Percentiles rank a stretch among this genome's conserved stretches.
phyloP scores from a whole-genome alignment of 1,140 invertebrate genomes.

The Cyclargus thomasi region DNA sequence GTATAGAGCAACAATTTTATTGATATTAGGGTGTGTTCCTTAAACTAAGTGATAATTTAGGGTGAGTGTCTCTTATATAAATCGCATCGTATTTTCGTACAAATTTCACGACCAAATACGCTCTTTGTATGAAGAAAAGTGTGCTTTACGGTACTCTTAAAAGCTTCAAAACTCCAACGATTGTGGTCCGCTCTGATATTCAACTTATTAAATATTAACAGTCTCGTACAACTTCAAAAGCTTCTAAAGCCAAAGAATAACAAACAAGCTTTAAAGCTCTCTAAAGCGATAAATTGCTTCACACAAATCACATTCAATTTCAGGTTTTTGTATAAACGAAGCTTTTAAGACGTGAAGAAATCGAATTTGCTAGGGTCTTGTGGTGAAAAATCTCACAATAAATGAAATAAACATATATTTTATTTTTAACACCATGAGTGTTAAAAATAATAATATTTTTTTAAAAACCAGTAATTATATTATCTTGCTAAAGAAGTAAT shows the following conservation, averaged over 20 bases:
- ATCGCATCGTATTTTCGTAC: too few species aligned
- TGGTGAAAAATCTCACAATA: too few species aligned
- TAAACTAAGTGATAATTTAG: too few species aligned
- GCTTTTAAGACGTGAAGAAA: background rate
- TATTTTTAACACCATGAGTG: too few species aligned
- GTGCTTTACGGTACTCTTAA: background rate
- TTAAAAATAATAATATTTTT: too few species aligned
- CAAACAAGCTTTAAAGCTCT: conserved; percentile 5
- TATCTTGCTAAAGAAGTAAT: too few species aligned
- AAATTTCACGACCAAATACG: too few species aligned
- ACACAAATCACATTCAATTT: conserved; percentile 3
- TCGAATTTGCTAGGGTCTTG: background rate
- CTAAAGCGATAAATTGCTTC: background rate
- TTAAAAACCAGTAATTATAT: too few species aligned
- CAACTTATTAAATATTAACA: background rate
- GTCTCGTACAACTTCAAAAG: conserved; percentile 1
- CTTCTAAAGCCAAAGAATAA: conserved; percentile 5
- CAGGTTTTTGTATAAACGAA: background rate
- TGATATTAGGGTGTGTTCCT: too few species aligned
- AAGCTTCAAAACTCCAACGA: background rate
- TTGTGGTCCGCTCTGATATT: background rate
- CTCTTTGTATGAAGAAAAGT: too few species aligned
- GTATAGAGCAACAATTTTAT: background rate
- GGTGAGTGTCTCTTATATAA: too few species aligned
- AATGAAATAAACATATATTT: too few species aligned